Conservation (phyloP, 2,797 vertebrate genomes). For the Tachyglossus aculeatus region DNA sequence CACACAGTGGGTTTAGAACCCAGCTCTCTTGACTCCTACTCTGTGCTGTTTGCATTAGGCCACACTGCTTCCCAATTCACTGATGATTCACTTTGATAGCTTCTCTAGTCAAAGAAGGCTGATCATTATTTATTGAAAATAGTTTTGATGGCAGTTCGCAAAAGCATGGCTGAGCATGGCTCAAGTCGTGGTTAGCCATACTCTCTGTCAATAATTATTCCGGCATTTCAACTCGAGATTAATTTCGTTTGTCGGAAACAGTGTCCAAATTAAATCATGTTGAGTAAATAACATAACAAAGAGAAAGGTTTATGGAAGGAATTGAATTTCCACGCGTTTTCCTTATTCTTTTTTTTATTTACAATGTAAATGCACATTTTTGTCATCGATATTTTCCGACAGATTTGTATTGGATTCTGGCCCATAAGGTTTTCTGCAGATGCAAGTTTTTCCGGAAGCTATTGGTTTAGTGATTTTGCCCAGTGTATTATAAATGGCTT, state of each 20-base stretch:
- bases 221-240: constrained; percentile 17
- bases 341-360: constrained; percentile 63
- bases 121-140: constrained; percentile 56
- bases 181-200: constrained; percentile 40
- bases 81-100: constrained; percentile 47
- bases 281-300: constrained; percentile 16
- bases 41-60: too few species aligned
- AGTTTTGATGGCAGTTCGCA: constrained; percentile 24
- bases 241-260: constrained; percentile 52
- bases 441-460: constrained; percentile 55
- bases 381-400: constrained; percentile 67
- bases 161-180: constrained; percentile 38
- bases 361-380: constrained; percentile 66
- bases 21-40: too few species aligned
- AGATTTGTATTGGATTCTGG: constrained; percentile 67
- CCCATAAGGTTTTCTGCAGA: constrained; percentile 64
- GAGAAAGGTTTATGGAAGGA: constrained; percentile 40
- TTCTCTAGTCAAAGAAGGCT: constrained; percentile 33
- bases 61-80: too few species aligned
- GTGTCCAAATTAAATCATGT: constrained; percentile 63
- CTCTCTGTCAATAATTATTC: constrained; percentile 51
- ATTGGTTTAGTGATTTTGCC: constrained; percentile 61
- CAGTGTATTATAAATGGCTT: constrained; percentile 53
- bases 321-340: constrained; percentile 48
- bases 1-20: too few species aligned